Conservation (phyloP, 2,113 vertebrate species). For the Pachypanchax playfairii region DNA sequence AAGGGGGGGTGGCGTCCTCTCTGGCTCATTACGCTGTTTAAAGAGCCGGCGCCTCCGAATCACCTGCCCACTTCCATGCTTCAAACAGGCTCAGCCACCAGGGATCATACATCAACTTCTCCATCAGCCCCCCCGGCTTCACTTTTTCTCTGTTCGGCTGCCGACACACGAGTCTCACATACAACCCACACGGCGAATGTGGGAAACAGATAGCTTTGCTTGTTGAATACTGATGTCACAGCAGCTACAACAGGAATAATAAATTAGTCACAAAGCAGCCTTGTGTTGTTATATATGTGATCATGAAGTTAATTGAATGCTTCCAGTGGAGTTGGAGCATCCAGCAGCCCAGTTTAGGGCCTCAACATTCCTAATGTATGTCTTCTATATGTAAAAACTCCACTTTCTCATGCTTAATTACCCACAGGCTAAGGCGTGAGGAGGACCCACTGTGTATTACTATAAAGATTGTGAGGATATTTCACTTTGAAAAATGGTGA, state of each 20-base stretch:
- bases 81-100: conserved; percentile 68
- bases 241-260: conserved; percentile 36
- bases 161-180: conserved; percentile 8
- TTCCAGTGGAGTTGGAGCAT: conserved; percentile 33
- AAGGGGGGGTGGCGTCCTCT: conserved; percentile 45
- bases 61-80: conserved; percentile 73
- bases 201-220: conserved; percentile 15
- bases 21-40: conserved; percentile 80
- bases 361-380: conserved; percentile 17
- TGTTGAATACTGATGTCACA: conserved; percentile 43
- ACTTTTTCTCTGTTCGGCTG: conserved; percentile 46
- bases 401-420: conserved; percentile 68
- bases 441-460: conserved; percentile 56
- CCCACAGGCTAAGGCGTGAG: conserved; percentile 53
- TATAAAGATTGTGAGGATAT: conserved; percentile 67
- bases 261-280: conserved; percentile 44
- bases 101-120: conserved; percentile 75
- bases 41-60: conserved; percentile 74
- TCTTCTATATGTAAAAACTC: conserved; percentile 44
- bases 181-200: not conserved
- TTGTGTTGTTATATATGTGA: conserved; percentile 18
- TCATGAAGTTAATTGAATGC: conserved; percentile 35
- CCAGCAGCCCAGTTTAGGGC: conserved; percentile 13
- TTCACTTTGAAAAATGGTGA: conserved; percentile 69
- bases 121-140: conserved; percentile 47